Evolutionary conservation across 2,113 vertebrate species (phyloP), one percentile per base, ranked within the genome.

Genomic region (Archocentrus centrarchus): DNA sequence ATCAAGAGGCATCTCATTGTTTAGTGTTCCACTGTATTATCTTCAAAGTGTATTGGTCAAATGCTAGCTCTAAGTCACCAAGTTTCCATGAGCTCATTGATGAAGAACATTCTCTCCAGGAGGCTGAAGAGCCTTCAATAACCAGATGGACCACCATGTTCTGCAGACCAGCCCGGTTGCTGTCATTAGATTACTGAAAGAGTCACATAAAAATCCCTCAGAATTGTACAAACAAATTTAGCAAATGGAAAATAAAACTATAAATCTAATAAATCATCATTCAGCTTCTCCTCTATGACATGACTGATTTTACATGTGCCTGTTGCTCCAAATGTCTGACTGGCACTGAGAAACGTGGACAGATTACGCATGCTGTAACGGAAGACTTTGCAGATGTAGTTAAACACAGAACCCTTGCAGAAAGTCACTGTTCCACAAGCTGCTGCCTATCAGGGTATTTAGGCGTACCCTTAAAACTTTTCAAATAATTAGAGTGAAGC

Each of bases 401-500:
- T 78, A 60, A 86, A 86, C 62, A 87, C 44, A 86, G 3, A 60
- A 80, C 57, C 57, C 64, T 24, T 47, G 62, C 59, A 77, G 70
- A 88, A 83, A 85, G 58, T 37, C 70, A 83, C 53, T 37, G 53
- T 61, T 70, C 73, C 32, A 91, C 80, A 75, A 84, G 79, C 77
- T 77, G 82, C 77, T 82, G 85, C 82, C 82, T 79, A 81, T 87
- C 82, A 83, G 79, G 64, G 78, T 64, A 68, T 78, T 60, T 58
- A 91, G 83, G 37, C 57, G 39, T 76, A 79, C 79, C 80, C 79
- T 82, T 78, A 64, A 88, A 93, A 90, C 59, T 76, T 83, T 83
- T 91, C 35, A 80, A 85, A 84, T 84, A 89, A 91, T 92, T 83
- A 92, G 82, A 91, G 59, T 83, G 63, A 89, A 92, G 88, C 87